phyloP scores from a whole-genome alignment of 2,797 vertebrate species.

The Sebastes aleutianus region DNA sequence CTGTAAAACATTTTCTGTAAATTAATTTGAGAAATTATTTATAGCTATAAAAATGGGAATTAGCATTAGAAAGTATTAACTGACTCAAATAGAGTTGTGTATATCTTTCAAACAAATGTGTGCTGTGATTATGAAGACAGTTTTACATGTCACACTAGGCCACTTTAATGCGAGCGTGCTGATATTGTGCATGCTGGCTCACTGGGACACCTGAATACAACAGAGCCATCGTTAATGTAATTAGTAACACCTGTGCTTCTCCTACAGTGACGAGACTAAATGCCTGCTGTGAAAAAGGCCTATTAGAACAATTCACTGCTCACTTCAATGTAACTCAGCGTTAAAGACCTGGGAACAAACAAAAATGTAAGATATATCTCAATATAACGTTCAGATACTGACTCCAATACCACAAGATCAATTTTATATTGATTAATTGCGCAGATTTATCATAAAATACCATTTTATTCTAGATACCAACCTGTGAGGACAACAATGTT shows the following conservation, averaged over 20 bases:
- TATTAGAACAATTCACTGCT: not conserved
- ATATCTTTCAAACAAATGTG: not conserved
- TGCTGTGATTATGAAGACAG: not conserved
- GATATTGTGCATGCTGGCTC: not conserved
- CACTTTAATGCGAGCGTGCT: not conserved
- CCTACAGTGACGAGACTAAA: too few relatives aligned
- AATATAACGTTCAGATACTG: not conserved
- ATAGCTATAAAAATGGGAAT: not conserved
- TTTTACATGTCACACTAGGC: not conserved
- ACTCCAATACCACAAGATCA: not conserved
- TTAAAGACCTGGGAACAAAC: not conserved
- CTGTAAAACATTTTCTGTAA: not conserved
- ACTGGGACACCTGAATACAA: not conserved
- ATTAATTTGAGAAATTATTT: not conserved
- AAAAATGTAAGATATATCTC: not conserved
- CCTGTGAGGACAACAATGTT: slow-evolving; percentile 80
- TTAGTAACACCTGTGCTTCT: not conserved
- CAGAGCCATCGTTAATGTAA: not conserved
- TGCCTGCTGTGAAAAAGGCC: not conserved
- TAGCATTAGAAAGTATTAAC: not conserved
- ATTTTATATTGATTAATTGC: not conserved
- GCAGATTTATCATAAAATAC: not conserved
- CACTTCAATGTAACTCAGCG: not conserved
- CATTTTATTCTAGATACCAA: slow-evolving; percentile 22
- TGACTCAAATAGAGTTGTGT: not conserved